Evolutionary conservation across 2,797 vertebrate species (phyloP).

Genomic region (Alcedo quadribrachys): DNA sequence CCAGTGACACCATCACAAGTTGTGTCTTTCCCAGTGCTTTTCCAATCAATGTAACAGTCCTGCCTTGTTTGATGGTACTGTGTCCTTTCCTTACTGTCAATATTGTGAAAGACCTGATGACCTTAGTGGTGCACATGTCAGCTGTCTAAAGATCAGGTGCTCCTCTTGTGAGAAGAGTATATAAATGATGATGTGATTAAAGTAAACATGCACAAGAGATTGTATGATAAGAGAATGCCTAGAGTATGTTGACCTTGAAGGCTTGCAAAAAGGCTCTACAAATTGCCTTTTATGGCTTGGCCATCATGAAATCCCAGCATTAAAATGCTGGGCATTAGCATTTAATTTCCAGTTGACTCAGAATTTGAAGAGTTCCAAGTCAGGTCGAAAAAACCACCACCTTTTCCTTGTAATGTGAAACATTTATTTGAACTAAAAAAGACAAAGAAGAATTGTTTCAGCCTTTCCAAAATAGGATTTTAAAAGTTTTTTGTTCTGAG

Average conservation of each 20-base stretch:
- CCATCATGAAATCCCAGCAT: background rate
- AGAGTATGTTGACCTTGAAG: background rate
- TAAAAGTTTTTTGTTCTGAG: conserved; percentile 20
- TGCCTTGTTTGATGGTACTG: background rate
- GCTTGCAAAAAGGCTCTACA: background rate
- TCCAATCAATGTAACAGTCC: background rate
- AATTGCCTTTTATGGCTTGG: background rate
- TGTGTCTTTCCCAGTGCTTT: background rate
- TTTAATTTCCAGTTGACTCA: background rate
- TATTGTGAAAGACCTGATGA: background rate
- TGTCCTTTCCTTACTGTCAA: background rate
- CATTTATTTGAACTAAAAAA: background rate
- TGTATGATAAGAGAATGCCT: background rate
- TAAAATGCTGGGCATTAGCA: background rate
- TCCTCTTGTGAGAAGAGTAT: background rate
- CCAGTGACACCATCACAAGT: background rate
- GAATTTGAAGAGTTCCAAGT: background rate
- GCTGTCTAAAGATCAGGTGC: background rate
- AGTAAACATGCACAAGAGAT: background rate
- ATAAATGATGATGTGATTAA: background rate
- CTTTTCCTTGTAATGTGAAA: background rate
- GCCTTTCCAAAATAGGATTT: background rate
- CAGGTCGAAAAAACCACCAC: background rate
- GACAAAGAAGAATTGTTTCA: background rate
- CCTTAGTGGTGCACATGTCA: accelerated